A percentile compares a stretch with the other conserved stretches of the same genome.
These are phyloP conservation scores for Hormiphora californensis DNA, from an alignment of 37 sponge, comb jelly and placozoan genomes.

Conservation along the genomic window DNA sequence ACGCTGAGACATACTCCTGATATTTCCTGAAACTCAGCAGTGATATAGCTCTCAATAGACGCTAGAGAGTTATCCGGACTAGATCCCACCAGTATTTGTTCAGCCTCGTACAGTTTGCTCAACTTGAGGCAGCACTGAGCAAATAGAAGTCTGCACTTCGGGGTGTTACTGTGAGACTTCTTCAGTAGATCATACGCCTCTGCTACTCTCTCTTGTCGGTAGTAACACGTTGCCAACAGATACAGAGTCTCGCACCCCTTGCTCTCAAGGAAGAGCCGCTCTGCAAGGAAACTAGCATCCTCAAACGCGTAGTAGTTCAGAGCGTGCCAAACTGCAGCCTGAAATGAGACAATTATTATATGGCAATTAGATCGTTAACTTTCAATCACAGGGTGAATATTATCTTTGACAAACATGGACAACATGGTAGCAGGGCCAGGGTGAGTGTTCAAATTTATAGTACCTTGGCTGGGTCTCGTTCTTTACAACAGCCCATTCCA, in stretches of 20 bases:
- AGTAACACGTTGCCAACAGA: slow-evolving; percentile 81
- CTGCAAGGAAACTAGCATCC: slow-evolving; percentile 86
- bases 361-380: not conserved
- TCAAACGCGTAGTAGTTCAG: slow-evolving; percentile 70
- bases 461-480: slow-evolving; percentile 47
- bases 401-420: not conserved
- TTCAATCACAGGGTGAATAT: not conserved
- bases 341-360: not conserved
- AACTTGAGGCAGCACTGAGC: slow-evolving; percentile 75
- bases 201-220: slow-evolving; percentile 62
- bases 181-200: slow-evolving; percentile 69
- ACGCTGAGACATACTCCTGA: slow-evolving; percentile 22
- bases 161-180: slow-evolving; percentile 42
- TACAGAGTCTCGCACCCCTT: slow-evolving; percentile 59
- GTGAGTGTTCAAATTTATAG: too few relatives aligned
- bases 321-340: slow-evolving; percentile 80
- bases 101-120: slow-evolving; percentile 48
- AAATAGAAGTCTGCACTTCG: slow-evolving; percentile 69
- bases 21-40: slow-evolving; percentile 40
- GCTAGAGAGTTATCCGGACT: not conserved
- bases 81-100: slow-evolving; percentile 5
- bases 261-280: slow-evolving; percentile 84
- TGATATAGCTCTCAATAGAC: not conserved
- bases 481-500: slow-evolving; percentile 50
- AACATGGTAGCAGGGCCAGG: not conserved